Evolutionary conservation across 2,113 vertebrate genomes (phyloP).

Genomic region (Phoxinus phoxinus): DNA sequence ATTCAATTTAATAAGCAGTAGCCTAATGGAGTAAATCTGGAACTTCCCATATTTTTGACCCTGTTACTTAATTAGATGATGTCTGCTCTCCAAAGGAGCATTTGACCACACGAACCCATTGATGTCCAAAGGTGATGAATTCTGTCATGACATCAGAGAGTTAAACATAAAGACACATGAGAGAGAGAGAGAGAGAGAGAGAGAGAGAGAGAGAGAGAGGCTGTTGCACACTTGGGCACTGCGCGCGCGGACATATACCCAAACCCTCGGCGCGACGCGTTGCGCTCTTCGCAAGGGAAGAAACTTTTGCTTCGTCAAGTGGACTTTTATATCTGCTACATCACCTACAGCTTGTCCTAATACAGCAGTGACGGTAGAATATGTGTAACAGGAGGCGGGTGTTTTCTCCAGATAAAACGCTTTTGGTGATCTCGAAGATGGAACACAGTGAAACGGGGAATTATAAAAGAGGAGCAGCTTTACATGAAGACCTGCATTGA

Average conservation of each 20-base stretch:
- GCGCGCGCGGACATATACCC: too few species aligned
- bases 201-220: neutral
- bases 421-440: conserved; percentile 72
- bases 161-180: conserved; percentile 5
- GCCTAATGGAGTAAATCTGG: neutral
- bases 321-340: neutral
- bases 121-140: neutral
- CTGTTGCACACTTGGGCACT: conserved; percentile 38
- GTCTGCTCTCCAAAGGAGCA: neutral
- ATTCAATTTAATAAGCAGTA: neutral
- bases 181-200: conserved; percentile 1
- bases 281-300: neutral
- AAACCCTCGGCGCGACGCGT: neutral
- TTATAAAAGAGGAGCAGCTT: conserved; percentile 26
- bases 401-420: conserved; percentile 65
- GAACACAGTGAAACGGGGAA: conserved; percentile 59
- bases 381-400: conserved; percentile 72
- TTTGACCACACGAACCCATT: neutral
- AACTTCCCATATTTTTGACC: neutral
- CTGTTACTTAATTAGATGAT: neutral
- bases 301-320: neutral
- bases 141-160: conserved; percentile 18
- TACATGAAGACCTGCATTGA: neutral
- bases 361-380: conserved; percentile 55
- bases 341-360: conserved; percentile 4